These are phyloP conservation scores for Myathropa florea DNA, from an alignment of 2,888 invertebrate genomes.

Conservation along the genomic window DNA sequence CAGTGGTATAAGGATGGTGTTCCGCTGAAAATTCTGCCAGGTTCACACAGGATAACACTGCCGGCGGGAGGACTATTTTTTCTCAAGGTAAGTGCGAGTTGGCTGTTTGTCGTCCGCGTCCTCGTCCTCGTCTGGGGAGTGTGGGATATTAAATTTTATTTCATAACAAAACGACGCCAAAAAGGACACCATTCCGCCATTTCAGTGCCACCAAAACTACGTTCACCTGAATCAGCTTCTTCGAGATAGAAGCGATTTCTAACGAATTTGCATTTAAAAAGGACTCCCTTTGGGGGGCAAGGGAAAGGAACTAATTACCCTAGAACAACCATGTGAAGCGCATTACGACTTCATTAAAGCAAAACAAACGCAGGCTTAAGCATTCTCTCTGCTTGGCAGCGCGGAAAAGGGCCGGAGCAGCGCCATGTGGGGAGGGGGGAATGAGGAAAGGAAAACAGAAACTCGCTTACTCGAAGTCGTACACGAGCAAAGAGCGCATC, in stretches of 20 bases:
- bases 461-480: neutral
- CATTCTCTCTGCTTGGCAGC: conserved; percentile 43
- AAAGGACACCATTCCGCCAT: neutral
- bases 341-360: conserved; percentile 71
- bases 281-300: conserved; percentile 7
- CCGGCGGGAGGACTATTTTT: conserved; percentile 93
- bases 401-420: neutral
- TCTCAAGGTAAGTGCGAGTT: conserved; percentile 81
- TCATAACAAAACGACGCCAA: conserved; percentile 44
- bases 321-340: conserved; percentile 66
- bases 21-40: conserved; percentile 83
- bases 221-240: neutral
- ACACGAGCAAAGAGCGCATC: conserved; percentile 66
- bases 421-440: neutral
- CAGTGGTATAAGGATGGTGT: conserved; percentile 90
- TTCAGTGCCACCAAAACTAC: neutral
- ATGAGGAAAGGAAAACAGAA: neutral
- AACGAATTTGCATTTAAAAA: conserved; percentile 63
- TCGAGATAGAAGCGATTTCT: conserved; percentile 17
- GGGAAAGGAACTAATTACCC: conserved; percentile 63
- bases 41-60: conserved; percentile 87
- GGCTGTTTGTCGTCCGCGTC: conserved; percentile 32
- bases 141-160: conserved; percentile 63
- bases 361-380: conserved; percentile 70
- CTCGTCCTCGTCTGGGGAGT: conserved; percentile 11